Base-by-base conservation (phyloP, 2,888 invertebrate species). In the Patella ulyssiponensis region DNA sequence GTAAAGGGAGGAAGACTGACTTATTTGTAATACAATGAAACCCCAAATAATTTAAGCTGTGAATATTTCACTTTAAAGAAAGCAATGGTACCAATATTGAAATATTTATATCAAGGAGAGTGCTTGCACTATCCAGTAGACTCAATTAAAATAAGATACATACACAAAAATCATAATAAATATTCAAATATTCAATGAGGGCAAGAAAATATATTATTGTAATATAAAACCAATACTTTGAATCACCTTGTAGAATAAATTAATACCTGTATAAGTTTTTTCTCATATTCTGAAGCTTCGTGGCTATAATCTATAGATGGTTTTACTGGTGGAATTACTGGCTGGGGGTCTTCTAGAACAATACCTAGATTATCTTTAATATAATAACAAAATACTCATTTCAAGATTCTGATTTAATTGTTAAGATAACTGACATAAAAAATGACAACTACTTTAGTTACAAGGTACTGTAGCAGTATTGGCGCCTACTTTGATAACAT, bases 201-300 rank as follows among this genome's bases (percentile, higher is more conserved):
- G 4, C 23, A 20, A 27, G 33, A 17, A 14, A 69, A 69, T 27
- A 27, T 33, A 69, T 69, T 7, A 20, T 17, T 69, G 20, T 69
- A 23, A 17, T 69, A 27, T 69, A 12, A 17, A 23, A 20, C n/a
- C 27, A 12, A 69, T 5, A 12, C 0, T 69, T 33, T 23, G 11
- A 20, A 9, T 69, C 5, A 3, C 15, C 2, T 27, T 69, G 14
- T 52, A 20, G 44, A 53, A 27, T 52, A 52, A 27, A 69, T 15
- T 52, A 81, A 44, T 78, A 92, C 92, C 91, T 93, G 97, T 77
- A 97, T 95, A 72, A 97, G 93, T 92, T 97, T 97, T 86, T 94
- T 94, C 92, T 97, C 96, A 92, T 96, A 97, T 83, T 96, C 94
- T 86, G 94, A 94, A 27, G 95, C 95, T 92, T 96, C 96, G 79